phyloP scores from a whole-genome alignment of 2,797 vertebrate genomes.

The Chrosomus eos region DNA sequence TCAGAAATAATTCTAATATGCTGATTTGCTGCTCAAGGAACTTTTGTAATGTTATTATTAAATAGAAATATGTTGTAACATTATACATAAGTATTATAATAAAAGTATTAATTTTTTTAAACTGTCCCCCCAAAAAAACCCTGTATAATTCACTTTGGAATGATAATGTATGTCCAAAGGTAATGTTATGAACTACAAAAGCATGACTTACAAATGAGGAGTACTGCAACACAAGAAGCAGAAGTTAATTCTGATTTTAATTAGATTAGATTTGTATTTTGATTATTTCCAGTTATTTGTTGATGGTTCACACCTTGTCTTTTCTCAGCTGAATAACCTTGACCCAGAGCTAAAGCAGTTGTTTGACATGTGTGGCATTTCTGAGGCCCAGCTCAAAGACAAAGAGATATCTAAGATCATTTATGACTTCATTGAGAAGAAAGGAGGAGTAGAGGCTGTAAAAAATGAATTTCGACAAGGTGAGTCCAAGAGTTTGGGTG shows the following conservation, averaged over 20 bases:
- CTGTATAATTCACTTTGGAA: too few relatives aligned
- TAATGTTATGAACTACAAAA: background rate
- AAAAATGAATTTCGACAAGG: constrained; percentile 97
- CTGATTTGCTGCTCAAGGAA: too few relatives aligned
- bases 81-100: background rate
- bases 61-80: background rate
- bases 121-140: background rate
- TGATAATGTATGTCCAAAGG: background rate
- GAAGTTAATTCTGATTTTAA: background rate
- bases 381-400: constrained; percentile 96
- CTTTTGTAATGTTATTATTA: background rate
- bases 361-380: constrained; percentile 97
- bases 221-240: background rate
- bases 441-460: constrained; percentile 95
- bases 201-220: background rate
- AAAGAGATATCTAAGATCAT: constrained; percentile 99
- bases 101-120: background rate
- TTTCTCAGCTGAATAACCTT: constrained; percentile 90
- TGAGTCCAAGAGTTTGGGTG: constrained; percentile 60
- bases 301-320: background rate
- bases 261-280: background rate
- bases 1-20: background rate
- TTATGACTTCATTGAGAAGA: constrained; percentile 98
- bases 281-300: background rate
- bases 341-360: constrained; percentile 97